phyloP scores from a whole-genome alignment of 2,797 vertebrate genomes.

The Peromyscus melanophrys region DNA sequence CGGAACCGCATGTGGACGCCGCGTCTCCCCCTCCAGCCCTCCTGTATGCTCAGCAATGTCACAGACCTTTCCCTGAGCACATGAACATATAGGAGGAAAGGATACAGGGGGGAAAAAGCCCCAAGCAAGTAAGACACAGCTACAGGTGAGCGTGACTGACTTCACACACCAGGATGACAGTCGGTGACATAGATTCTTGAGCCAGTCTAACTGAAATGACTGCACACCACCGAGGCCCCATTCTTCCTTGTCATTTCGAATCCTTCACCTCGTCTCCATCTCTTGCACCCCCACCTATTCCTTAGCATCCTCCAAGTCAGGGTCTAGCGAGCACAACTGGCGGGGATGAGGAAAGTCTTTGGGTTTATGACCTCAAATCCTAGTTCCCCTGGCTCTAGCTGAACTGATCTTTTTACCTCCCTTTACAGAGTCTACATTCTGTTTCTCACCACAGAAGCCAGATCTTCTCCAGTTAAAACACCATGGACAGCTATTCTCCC shows the following conservation, averaged over 20 bases:
- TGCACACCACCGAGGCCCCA: background rate
- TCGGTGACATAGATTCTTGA: background rate
- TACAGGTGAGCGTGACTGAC: background rate
- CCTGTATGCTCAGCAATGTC: background rate
- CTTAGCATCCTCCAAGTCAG: background rate
- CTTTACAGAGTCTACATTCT: background rate
- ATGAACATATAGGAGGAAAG: background rate
- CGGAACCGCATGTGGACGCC: too few species aligned
- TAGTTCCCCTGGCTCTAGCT: background rate
- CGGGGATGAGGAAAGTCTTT: background rate
- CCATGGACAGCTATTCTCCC: background rate
- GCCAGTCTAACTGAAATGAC: background rate
- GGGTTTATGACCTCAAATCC: background rate
- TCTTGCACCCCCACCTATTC: background rate
- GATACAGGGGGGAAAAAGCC: background rate
- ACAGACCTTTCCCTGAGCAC: background rate
- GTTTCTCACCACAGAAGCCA: background rate
- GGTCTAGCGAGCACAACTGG: background rate
- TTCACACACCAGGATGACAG: background rate
- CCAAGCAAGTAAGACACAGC: background rate
- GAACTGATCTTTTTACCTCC: background rate
- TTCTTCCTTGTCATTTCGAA: background rate
- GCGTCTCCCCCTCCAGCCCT: background rate
- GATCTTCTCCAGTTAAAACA: background rate
- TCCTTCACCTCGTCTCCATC: background rate